Percentiles rank a stretch among this genome's conserved stretches.
phyloP scores from a whole-genome alignment of 2,888 invertebrate genomes.

The Coremacera marginata region DNA sequence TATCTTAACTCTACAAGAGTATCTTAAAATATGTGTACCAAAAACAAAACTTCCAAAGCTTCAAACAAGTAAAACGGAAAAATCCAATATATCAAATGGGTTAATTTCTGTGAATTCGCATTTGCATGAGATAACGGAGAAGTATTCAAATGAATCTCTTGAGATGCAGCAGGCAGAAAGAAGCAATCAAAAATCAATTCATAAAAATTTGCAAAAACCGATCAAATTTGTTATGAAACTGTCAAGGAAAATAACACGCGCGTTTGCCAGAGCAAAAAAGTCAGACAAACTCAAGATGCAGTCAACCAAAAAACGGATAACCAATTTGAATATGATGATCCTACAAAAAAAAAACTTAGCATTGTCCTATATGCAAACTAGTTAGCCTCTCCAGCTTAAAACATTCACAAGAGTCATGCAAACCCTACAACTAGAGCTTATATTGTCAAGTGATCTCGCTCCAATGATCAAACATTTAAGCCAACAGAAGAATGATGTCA shows the following conservation, averaged over 20 bases:
- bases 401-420: neutral
- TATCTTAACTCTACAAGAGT: no score
- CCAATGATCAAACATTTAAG: neutral
- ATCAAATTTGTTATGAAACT: constrained; percentile 65
- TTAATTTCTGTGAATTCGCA: neutral
- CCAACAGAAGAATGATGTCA: constrained; percentile 46
- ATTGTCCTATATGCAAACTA: constrained; percentile 29
- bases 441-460: constrained; percentile 23
- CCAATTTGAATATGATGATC: constrained; percentile 25
- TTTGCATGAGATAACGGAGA: constrained; percentile 43
- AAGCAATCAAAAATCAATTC: constrained; percentile 67
- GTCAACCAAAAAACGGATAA: neutral
- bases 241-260: constrained; percentile 51
- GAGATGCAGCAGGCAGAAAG: constrained; percentile 31
- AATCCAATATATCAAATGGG: neutral
- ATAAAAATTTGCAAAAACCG: constrained; percentile 66
- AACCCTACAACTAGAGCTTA: neutral
- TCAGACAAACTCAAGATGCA: neutral
- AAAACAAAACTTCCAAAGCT: no score
- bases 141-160: constrained; percentile 44
- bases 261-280: constrained; percentile 57
- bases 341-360: neutral
- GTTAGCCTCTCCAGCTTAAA: neutral
- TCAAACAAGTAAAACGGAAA: no score
- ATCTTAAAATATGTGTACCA: no score